Percentiles rank a stretch among this genome's conserved stretches.
These are phyloP conservation scores for Osmerus mordax DNA, from an alignment of 2,113 vertebrate species.

Conservation along the genomic window DNA sequence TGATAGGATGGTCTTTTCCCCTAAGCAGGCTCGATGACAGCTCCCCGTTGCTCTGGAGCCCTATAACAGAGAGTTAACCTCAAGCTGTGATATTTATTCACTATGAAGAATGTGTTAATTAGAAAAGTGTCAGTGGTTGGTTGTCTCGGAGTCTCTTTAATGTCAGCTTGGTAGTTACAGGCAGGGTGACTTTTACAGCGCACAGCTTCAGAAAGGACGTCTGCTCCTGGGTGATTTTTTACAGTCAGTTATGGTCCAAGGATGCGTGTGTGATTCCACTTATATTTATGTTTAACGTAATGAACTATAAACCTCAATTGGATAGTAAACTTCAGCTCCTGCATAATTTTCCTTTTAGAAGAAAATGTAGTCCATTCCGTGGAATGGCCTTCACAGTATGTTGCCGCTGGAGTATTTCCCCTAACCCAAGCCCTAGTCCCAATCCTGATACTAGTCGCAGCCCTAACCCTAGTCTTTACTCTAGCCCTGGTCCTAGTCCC, in stretches of 20 bases:
- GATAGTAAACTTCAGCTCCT: neutral
- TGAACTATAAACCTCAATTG: neutral
- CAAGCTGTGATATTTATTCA: constrained; percentile 19
- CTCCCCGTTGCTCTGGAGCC: too few species aligned
- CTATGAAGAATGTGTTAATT: constrained; percentile 19
- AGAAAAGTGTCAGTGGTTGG: constrained; percentile 7
- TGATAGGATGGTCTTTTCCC: neutral
- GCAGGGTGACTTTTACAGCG: neutral
- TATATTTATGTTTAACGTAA: neutral
- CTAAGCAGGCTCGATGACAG: neutral
- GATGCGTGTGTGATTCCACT: neutral
- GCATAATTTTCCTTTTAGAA: too few species aligned
- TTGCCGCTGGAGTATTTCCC: too few species aligned
- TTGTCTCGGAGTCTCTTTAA: constrained; percentile 25
- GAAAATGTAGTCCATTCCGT: too few species aligned
- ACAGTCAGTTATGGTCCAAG: too few species aligned
- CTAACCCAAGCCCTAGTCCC: too few species aligned
- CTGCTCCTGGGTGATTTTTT: neutral
- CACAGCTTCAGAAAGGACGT: neutral
- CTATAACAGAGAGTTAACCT: neutral
- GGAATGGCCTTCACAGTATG: too few species aligned
- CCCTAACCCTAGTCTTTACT: too few species aligned
- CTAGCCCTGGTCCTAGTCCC: too few species aligned
- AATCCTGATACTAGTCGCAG: too few species aligned
- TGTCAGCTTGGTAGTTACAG: constrained; percentile 13